Evolutionary conservation across 2,113 vertebrate genomes (phyloP).

Genomic region (Clinocottus analis): DNA sequence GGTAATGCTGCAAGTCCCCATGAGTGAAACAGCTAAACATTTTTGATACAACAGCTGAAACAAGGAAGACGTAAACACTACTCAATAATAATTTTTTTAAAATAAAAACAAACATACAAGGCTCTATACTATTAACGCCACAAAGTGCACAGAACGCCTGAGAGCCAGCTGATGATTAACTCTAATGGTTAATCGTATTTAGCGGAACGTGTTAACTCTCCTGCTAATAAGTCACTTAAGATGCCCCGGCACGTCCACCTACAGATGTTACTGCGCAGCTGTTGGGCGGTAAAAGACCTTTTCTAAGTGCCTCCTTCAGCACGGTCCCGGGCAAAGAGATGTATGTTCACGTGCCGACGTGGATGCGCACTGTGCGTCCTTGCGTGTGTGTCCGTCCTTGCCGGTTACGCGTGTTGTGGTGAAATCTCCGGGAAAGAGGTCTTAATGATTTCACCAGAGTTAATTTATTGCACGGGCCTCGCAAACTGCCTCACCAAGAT

Average conservation of each 20-base stretch:
- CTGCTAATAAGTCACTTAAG: conserved; percentile 39
- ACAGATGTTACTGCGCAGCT: conserved; percentile 32
- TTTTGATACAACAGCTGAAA: no score
- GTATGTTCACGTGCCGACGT: conserved; percentile 28
- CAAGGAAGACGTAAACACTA: no score
- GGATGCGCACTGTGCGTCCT: not conserved
- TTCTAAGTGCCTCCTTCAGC: conserved; percentile 45
- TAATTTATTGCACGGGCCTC: conserved; percentile 44
- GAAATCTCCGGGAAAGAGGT: conserved; percentile 54
- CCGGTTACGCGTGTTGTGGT: conserved; percentile 49
- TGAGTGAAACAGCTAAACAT: no score
- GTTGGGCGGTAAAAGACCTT: conserved; percentile 23
- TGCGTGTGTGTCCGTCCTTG: conserved; percentile 7
- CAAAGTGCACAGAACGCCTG: conserved; percentile 23
- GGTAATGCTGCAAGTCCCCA: no score
- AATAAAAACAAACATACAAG: no score
- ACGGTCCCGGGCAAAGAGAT: not conserved
- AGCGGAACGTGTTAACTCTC: conserved; percentile 37
- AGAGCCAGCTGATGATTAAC: conserved; percentile 47
- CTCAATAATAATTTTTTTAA: no score
- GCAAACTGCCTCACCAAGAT: conserved; percentile 14
- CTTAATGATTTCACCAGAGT: conserved; percentile 21
- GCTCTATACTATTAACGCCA: conserved; percentile 50
- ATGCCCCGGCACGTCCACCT: not conserved
- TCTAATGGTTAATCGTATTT: conserved; percentile 23